phyloP scores from a whole-genome alignment of 1,140 invertebrate genomes.

The Macrosteles quadrilineatus region DNA sequence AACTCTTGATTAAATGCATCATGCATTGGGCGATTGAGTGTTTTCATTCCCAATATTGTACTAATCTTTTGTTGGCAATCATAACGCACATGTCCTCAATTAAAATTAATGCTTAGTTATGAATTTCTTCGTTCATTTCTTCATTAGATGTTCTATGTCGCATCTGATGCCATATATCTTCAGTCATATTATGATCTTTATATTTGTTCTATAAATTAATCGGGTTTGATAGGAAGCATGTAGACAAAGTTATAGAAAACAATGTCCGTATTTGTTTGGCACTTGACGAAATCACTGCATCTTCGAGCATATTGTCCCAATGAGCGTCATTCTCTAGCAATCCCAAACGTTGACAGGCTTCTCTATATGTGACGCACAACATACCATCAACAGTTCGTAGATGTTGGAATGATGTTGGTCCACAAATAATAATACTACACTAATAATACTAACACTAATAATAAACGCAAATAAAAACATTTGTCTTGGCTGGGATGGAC shows the following conservation, averaged over 20 bases:
- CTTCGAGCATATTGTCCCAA: conserved; percentile 44
- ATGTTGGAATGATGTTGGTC: conserved; percentile 53
- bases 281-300: conserved; percentile 42
- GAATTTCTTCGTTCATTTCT: conserved; percentile 41
- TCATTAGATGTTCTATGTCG: conserved; percentile 30
- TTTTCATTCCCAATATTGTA: conserved; percentile 31
- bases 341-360: conserved; percentile 46
- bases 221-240: conserved; percentile 44
- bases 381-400: conserved; percentile 51
- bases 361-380: conserved; percentile 47
- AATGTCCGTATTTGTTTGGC: conserved; percentile 50
- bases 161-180: conserved; percentile 46
- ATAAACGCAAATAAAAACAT: conserved; percentile 50
- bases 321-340: conserved; percentile 46
- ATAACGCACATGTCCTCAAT: conserved; percentile 49
- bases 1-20: conserved; percentile 3
- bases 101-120: conserved; percentile 47
- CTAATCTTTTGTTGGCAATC: conserved; percentile 37
- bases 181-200: conserved; percentile 44
- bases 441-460: conserved; percentile 51
- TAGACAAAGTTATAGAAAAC: conserved; percentile 50
- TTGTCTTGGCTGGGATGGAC: conserved; percentile 48
- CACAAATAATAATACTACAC: too few relatives aligned
- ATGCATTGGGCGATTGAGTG: conserved; percentile 2
- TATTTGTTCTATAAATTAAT: conserved; percentile 47